Conservation (phyloP, 2,888 invertebrate species). For the Sesamia inferens region DNA sequence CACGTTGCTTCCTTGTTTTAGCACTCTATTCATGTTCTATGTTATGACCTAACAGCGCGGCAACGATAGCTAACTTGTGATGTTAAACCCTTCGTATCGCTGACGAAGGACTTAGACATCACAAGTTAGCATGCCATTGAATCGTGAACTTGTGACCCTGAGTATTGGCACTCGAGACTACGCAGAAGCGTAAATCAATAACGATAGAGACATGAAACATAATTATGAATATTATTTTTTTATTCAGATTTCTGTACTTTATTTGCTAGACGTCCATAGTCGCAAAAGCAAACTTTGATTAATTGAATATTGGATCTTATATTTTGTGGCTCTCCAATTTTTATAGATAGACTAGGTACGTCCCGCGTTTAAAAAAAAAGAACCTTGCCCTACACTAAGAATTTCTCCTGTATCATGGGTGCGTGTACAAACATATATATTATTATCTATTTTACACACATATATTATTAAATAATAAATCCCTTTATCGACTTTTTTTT, state of each 20-base stretch:
- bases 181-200: constrained; percentile 14
- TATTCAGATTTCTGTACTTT: constrained; percentile 3
- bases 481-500: too few species aligned
- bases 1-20: background rate
- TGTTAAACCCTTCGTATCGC: too few species aligned
- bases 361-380: too few species aligned
- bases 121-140: background rate
- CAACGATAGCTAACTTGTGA: too few species aligned
- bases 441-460: too few species aligned
- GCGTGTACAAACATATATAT: too few species aligned
- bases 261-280: background rate
- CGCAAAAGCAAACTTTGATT: background rate
- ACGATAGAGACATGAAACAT: constrained; percentile 19
- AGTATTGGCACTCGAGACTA: background rate
- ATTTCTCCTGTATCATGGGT: too few species aligned
- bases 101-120: too few species aligned
- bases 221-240: constrained; percentile 9
- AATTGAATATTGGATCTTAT: background rate
- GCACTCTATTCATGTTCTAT: background rate
- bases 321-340: background rate
- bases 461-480: too few species aligned
- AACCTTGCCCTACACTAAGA: too few species aligned
- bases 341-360: background rate
- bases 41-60: background rate
- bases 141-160: constrained; percentile 34